Conservation (phyloP, 2,888 invertebrate genomes). For the Cacoxenus indagator region DNA sequence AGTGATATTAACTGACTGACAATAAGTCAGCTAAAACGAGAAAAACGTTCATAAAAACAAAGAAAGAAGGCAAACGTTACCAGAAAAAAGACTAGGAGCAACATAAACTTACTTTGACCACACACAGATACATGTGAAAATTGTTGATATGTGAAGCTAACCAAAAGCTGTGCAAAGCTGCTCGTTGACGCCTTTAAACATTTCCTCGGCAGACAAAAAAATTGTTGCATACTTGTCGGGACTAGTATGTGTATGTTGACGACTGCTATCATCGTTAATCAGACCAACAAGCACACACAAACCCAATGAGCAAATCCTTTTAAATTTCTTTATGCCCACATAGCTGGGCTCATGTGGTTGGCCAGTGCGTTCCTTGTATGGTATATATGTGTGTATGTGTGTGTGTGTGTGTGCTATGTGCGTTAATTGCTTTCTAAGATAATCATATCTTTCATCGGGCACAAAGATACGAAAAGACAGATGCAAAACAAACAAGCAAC, state of each 20-base stretch:
- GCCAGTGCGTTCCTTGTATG: background rate
- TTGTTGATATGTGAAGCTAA: background rate
- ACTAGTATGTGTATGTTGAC: conserved; percentile 1
- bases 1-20: conserved; percentile 64
- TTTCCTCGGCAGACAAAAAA: conserved; percentile 36
- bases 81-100: too few relatives aligned
- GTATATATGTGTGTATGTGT: background rate
- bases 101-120: background rate
- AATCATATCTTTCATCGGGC: conserved; percentile 53
- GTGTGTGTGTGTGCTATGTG: conserved; percentile 42
- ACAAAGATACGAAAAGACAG: background rate
- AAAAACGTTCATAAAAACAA: conserved; percentile 23
- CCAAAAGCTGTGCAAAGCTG: background rate
- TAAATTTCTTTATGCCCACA: conserved; percentile 36
- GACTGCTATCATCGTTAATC: background rate
- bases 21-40: conserved; percentile 55
- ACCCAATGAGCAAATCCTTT: conserved; percentile 41
- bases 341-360: background rate
- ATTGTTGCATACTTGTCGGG: conserved; percentile 40
- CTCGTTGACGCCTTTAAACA: conserved; percentile 42
- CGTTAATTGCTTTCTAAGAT: conserved; percentile 60
- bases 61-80: conserved; percentile 17
- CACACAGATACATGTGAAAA: background rate
- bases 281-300: conserved; percentile 29
- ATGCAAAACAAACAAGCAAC: background rate